These are phyloP conservation scores for Scalopus aquaticus DNA, from an alignment of 2,113 vertebrate genomes.

Conservation along the genomic window DNA sequence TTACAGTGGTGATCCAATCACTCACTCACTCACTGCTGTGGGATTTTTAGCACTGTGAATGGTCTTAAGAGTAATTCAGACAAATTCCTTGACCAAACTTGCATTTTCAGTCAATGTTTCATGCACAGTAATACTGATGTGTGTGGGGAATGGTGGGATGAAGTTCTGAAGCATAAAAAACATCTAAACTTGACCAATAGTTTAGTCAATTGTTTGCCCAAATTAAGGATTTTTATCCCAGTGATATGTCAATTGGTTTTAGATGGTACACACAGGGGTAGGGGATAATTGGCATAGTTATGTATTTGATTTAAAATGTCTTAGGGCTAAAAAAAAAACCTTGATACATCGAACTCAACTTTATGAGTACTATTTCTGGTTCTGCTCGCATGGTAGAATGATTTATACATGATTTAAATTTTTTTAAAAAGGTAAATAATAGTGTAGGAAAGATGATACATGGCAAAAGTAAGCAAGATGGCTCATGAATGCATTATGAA, in stretches of 20 bases:
- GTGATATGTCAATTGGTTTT: not conserved
- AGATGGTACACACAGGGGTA: not conserved
- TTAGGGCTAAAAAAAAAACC: not conserved
- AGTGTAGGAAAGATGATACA: not conserved
- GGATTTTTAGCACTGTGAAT: not conserved
- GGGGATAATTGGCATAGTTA: not conserved
- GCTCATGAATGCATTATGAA: not conserved
- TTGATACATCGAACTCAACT: not conserved
- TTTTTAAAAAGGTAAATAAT: not conserved
- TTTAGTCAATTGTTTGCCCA: constrained; percentile 18
- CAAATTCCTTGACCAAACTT: not conserved
- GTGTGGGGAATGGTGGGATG: not conserved
- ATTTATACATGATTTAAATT: constrained; percentile 41
- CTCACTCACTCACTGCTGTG: not conserved
- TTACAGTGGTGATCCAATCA: not conserved
- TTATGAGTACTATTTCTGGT: constrained; percentile 4
- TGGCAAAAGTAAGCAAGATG: constrained; percentile 2
- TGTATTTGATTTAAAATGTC: not conserved
- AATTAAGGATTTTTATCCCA: not conserved
- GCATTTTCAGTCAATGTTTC: not conserved
- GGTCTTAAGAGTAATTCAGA: constrained; percentile 31
- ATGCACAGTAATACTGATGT: not conserved
- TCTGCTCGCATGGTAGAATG: constrained; percentile 8
- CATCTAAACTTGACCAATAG: not conserved
- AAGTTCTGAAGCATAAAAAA: not conserved